Conservation (phyloP, 2,797 vertebrate genomes). For the Tapirus indicus region DNA sequence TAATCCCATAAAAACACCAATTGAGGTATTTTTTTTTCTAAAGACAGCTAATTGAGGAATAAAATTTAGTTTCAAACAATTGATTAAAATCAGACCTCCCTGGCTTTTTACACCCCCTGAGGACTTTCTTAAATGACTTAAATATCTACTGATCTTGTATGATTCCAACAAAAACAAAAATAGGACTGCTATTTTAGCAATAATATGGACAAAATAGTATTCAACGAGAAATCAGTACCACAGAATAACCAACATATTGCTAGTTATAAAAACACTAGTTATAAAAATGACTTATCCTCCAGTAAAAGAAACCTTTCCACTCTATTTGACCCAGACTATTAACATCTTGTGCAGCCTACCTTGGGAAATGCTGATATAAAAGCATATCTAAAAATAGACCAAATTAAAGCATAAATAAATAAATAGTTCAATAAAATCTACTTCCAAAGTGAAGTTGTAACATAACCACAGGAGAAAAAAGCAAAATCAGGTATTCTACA, state of each 20-base stretch:
- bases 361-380: not conserved
- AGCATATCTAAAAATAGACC: constrained; percentile 15
- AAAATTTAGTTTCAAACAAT: constrained; percentile 32
- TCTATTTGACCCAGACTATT: constrained; percentile 48
- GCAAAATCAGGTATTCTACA: constrained; percentile 8
- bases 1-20: constrained; percentile 3
- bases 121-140: not conserved
- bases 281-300: constrained; percentile 1
- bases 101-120: constrained; percentile 18
- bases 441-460: not conserved
- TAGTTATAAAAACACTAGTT: not conserved
- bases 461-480: constrained; percentile 14
- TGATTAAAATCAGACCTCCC: constrained; percentile 1
- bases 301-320: constrained; percentile 33
- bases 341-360: not conserved
- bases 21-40: constrained; percentile 45
- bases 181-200: constrained; percentile 8
- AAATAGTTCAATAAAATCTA: constrained; percentile 38
- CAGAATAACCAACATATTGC: not conserved
- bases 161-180: constrained; percentile 52
- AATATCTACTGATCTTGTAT: constrained; percentile 3
- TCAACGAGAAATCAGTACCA: not conserved
- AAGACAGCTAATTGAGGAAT: constrained; percentile 34
- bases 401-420: constrained; percentile 56
- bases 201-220: not conserved